Conservation (phyloP, 2,888 invertebrate genomes). For the Loripinus fragilis region DNA sequence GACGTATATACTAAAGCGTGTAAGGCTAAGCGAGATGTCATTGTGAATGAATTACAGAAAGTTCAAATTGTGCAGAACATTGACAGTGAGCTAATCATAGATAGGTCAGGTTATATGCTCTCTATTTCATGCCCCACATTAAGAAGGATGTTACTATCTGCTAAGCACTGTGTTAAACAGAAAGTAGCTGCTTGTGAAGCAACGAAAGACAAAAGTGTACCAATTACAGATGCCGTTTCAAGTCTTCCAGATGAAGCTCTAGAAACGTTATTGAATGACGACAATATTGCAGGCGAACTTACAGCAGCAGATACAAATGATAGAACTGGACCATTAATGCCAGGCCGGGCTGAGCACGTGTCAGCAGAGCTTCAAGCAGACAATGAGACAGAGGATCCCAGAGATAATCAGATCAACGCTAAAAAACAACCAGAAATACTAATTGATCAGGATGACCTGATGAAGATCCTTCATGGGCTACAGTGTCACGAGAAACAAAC, state of each 20-base stretch:
- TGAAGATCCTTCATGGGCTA: constrained; percentile 1
- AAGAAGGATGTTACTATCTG: too few relatives aligned
- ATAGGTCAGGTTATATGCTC: too few relatives aligned
- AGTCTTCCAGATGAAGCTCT: constrained; percentile 29
- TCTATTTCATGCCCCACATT: too few relatives aligned
- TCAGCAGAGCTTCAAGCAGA: background rate
- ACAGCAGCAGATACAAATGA: background rate
- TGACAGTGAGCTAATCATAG: too few relatives aligned
- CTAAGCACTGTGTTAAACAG: too few relatives aligned
- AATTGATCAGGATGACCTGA: background rate
- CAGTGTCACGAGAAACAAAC: background rate
- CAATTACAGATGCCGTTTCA: constrained; percentile 1
- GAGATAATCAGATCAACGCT: background rate
- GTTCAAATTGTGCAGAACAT: too few relatives aligned
- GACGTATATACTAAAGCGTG: too few relatives aligned
- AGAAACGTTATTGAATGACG: constrained; percentile 14
- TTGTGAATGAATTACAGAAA: too few relatives aligned
- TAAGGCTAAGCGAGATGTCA: too few relatives aligned
- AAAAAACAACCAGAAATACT: background rate
- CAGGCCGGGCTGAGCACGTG: too few relatives aligned
- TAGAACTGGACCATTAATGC: too few relatives aligned
- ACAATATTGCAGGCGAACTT: background rate
- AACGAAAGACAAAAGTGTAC: constrained; percentile 5
- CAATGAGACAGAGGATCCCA: background rate
- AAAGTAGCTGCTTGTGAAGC: too few relatives aligned